Evolutionary conservation across 2,113 vertebrate genomes (phyloP).

Genomic region (Calyptommatus sinebrachiatus): DNA sequence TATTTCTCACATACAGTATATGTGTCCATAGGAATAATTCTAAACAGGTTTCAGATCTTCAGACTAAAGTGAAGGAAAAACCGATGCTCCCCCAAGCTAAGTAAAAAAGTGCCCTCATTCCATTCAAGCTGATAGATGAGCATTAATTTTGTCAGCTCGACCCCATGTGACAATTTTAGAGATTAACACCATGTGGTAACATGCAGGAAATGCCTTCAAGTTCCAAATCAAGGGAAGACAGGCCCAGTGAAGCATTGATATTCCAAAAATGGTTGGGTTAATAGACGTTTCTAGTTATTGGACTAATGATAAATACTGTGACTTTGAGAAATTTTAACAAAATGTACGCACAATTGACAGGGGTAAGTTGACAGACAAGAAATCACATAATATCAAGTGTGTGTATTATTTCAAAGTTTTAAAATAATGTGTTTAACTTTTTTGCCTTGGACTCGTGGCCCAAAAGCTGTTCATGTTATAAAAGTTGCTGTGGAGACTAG

Average conservation of each 20-base stretch:
- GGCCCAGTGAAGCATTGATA: not conserved
- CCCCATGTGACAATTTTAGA: not conserved
- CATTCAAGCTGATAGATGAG: too few relatives aligned
- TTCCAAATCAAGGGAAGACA: not conserved
- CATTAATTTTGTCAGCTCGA: too few relatives aligned
- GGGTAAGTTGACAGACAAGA: not conserved
- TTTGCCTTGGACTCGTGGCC: not conserved
- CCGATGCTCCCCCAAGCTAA: too few relatives aligned
- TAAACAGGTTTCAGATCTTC: not conserved
- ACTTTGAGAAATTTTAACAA: not conserved
- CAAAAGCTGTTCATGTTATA: not conserved
- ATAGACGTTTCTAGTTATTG: not conserved
- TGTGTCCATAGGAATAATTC: not conserved
- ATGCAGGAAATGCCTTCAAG: not conserved
- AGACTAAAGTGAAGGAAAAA: too few relatives aligned
- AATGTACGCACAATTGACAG: not conserved
- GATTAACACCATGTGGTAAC: not conserved
- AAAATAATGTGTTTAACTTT: not conserved
- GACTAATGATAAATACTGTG: not conserved
- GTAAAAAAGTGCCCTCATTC: too few relatives aligned
- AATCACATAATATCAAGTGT: not conserved
- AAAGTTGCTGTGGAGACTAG: not conserved
- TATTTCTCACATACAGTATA: not conserved
- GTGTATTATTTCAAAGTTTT: not conserved
- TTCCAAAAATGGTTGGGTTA: not conserved